Evolutionary conservation across 2,797 vertebrate genomes (phyloP), one percentile per base, ranked within the genome.

Genomic region (Scomberomorus guttatus): DNA sequence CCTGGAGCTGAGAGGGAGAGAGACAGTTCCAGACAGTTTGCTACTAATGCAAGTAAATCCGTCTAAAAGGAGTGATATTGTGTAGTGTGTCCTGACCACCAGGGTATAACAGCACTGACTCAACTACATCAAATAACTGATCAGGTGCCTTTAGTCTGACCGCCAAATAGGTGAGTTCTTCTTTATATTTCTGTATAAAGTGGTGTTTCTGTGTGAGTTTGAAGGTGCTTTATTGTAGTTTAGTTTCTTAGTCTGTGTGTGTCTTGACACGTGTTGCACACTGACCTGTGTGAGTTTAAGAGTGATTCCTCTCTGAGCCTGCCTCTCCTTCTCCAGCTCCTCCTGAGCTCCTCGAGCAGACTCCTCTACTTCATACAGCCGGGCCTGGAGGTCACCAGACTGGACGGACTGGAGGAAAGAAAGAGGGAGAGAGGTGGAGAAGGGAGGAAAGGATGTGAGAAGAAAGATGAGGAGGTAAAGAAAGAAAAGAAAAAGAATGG

Each of bases 311-410:
- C 93, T 95, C 74, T 95, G 95, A 39, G 95, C 91, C 80, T 95
- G 95, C 72, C 90, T 95, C 87, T 97, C 96, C 85, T 96, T 94
- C 0, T 95, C 94, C 48, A 96, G 94, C 85, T 97, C 96, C 78
- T 96, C 96, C 87, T 96, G 95, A 60, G 95, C 91, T 60, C 93
- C 92, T 25, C 85, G 88, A 60, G 95, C 90, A 27, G 93, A 95
- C 84, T 97, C 96, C 0, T 96, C 96, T 11, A 93, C 96, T 81
- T 97, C 94, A 0, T 93, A 95, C 82, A 97, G 91, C 79, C 92
- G 94, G 77, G 93, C 82, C 69, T 96, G 95, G 85, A 97, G 93
- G 80, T 96, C 96, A 77, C 89, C 89, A 90, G 96, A 94, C 96
- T 96, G 90, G 54, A 89, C n/a, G 0, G 2, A 58, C 39, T 0